These are phyloP conservation scores for Rhinatrema bivittatum DNA, from an alignment of 2,797 vertebrate genomes.

Conservation along the genomic window DNA sequence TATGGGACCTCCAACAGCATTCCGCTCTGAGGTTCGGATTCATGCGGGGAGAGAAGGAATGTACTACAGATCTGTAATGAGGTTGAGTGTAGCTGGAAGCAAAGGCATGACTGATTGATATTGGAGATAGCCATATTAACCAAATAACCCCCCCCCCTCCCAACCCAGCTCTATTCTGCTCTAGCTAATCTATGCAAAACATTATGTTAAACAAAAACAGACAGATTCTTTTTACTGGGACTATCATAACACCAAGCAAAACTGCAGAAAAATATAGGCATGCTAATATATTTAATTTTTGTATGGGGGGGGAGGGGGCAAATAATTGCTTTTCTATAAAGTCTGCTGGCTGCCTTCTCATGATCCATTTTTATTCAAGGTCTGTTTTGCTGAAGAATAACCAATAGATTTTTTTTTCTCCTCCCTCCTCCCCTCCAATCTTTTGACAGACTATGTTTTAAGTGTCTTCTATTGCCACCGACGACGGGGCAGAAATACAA, in stretches of 20 bases:
- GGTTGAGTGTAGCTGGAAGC: slow-evolving; percentile 40
- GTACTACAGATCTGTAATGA: slow-evolving; percentile 29
- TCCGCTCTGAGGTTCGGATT: slow-evolving; percentile 23
- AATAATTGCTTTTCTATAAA: no score
- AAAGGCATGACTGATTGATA: slow-evolving; percentile 38
- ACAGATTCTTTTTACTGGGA: fast-evolving
- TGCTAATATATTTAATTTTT: no score
- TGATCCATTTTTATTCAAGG: no score
- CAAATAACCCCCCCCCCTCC: slow-evolving; percentile 23
- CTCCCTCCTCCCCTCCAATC: no score
- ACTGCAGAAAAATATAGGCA: background rate
- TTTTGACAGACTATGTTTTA: no score
- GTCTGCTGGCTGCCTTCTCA: no score
- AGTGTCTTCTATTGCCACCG: no score
- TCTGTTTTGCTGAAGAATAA: no score
- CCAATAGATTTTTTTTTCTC: no score
- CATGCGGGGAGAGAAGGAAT: slow-evolving; percentile 21
- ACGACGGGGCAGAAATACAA: no score
- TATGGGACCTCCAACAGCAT: slow-evolving; percentile 27
- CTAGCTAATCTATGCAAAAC: slow-evolving; percentile 6
- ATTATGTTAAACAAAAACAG: background rate
- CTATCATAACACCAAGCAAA: background rate
- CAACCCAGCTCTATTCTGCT: background rate
- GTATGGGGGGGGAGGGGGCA: no score
- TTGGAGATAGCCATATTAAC: slow-evolving; percentile 30